Evolutionary conservation across 2,797 vertebrate species (phyloP), one percentile per base, ranked within the genome.

Genomic region (Schizopygopsis pylzovi): DNA sequence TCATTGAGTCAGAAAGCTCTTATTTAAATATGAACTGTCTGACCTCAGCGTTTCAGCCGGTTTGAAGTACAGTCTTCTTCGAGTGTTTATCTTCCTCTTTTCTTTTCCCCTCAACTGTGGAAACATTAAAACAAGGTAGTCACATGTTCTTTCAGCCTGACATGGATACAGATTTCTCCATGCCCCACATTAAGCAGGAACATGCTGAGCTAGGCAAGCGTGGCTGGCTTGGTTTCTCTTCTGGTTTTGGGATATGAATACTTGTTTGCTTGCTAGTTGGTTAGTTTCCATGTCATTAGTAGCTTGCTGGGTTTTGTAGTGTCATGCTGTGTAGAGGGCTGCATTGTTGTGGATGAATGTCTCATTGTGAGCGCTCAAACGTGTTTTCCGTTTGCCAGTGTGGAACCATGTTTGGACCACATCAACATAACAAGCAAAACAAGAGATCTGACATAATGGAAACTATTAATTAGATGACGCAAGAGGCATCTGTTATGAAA

Each of bases 201-300:
- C 93, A 88, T 41, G 86, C 71, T 0, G 54, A 63, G 76, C 61
- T 88, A 90, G 86, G 92, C 90, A 92, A 92, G 33, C 71, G 79
- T 45, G 47, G 78, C 41, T 81, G 88, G 86, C 89, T 82, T 81
- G 88, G 86, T 90, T 82, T 76, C 89, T 85, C 90, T 86, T 87
- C 83, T 65, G 91, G 89, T 89, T 84, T 12, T 71, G 72, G 95
- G 92, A 95, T 95, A 92, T 91, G 91, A 63, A 90, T 47, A 37
- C 90, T 95, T 95, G 93, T 94, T 93, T 83, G 81, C 13, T 93
- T 83, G 81, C 13, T 88, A 93, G 84, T 91, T 93, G 94, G 93
- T 93, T 86, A 37, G 88, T 90, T 93, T 94, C 93, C 94, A 94
- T 92, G 92, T 92, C 89, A 83, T 94, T 92, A 88, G 89, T 78